Conservation (phyloP, 2,113 vertebrate genomes). For the Leiothrix lutea region DNA sequence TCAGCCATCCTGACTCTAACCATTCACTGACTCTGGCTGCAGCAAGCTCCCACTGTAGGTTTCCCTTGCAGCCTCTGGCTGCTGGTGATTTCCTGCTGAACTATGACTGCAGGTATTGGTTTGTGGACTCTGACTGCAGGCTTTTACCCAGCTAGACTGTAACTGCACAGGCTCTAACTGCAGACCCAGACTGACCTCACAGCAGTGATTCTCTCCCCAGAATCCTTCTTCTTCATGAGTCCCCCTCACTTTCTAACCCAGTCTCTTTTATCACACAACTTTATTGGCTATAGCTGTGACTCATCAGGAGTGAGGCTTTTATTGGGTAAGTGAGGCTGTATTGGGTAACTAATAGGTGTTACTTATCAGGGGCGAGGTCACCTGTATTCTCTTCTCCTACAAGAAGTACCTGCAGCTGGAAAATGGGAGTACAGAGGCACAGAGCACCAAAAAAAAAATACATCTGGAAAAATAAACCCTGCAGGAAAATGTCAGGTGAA, state of each 20-base stretch:
- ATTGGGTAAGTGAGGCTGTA: neutral
- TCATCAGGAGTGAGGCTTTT: neutral
- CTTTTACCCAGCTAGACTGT: neutral
- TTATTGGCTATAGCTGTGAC: neutral
- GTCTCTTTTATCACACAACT: neutral
- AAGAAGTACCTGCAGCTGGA: neutral
- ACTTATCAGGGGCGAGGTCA: neutral
- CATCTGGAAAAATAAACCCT: neutral
- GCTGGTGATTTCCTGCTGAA: neutral
- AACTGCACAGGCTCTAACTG: neutral
- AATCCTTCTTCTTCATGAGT: neutral
- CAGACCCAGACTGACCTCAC: neutral
- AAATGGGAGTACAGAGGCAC: neutral
- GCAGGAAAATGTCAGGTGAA: neutral
- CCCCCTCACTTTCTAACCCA: neutral
- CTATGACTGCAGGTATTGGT: neutral
- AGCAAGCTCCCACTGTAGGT: neutral
- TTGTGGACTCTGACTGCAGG: neutral
- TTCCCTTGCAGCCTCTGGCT: neutral
- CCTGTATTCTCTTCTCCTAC: neutral
- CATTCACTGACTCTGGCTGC: neutral
- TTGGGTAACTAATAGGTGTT: neutral
- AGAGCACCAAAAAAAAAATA: neutral
- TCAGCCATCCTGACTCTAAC: neutral
- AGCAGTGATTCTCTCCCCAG: neutral